Percentiles rank a stretch among this genome's conserved stretches.
Evolutionary conservation across 2,888 invertebrate species (phyloP).

Genomic region (Chrysodeixis includens): DNA sequence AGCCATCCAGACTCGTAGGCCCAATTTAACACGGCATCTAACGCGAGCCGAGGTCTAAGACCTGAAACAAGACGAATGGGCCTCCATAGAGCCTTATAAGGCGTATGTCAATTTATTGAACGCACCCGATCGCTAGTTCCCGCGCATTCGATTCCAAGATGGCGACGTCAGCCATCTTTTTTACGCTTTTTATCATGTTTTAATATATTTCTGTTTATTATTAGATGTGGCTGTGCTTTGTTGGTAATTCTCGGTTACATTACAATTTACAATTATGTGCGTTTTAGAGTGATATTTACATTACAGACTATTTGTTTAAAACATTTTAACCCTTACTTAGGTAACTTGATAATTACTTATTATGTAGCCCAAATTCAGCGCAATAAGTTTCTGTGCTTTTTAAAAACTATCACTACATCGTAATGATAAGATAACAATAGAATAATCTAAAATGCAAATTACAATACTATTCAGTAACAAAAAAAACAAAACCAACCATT

Average conservation of each 20-base stretch:
- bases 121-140: constrained; percentile 74
- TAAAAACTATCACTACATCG: too few relatives aligned
- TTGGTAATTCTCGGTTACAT: constrained; percentile 32
- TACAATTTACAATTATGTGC: constrained; percentile 12
- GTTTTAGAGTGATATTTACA: not conserved
- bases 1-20: constrained; percentile 63
- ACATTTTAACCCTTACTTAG: too few relatives aligned
- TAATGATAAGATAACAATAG: too few relatives aligned
- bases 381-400: too few relatives aligned
- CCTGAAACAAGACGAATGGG: constrained; percentile 75
- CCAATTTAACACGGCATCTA: constrained; percentile 77
- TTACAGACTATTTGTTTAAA: too few relatives aligned
- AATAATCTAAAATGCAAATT: too few relatives aligned
- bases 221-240: constrained; percentile 50
- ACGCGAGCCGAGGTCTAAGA: constrained; percentile 72
- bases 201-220: constrained; percentile 72
- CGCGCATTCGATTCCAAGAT: constrained; percentile 77
- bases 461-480: too few relatives aligned
- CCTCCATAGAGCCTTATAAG: constrained; percentile 76
- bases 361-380: too few relatives aligned
- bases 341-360: too few relatives aligned
- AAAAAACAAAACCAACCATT: too few relatives aligned
- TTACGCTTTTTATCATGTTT: constrained; percentile 72
- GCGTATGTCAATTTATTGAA: constrained; percentile 86
- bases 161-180: constrained; percentile 69